Conservation (phyloP, 2,113 vertebrate species). For the Trogon surrucura region DNA sequence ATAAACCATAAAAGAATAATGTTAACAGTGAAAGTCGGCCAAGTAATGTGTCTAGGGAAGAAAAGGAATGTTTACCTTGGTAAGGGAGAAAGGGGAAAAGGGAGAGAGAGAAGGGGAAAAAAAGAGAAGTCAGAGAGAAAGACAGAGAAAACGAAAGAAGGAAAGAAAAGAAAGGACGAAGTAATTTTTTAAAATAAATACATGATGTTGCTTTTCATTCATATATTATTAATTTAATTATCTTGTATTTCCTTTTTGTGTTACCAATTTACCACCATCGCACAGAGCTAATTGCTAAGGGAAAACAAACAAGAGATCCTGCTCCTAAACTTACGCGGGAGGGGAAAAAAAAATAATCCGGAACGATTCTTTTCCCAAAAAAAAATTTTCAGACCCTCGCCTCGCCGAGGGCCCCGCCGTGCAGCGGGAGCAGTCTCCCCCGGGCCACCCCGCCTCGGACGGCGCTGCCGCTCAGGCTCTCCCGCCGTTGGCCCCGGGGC, state of each 20-base stretch:
- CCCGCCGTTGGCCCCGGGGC: too few species aligned
- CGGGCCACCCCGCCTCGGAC: accelerated
- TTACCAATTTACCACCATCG: not conserved
- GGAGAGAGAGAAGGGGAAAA: not conserved
- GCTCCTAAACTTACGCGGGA: accelerated
- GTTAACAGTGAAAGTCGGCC: conserved; percentile 31
- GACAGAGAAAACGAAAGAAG: not conserved
- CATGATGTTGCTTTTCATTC: not conserved
- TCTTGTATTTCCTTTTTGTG: not conserved
- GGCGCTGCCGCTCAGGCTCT: not conserved
- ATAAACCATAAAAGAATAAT: conserved; percentile 43
- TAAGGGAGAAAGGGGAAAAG: not conserved
- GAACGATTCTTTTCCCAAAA: not conserved
- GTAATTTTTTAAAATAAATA: not conserved
- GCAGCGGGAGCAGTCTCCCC: not conserved
- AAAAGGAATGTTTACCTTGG: conserved; percentile 41
- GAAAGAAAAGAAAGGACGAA: not conserved
- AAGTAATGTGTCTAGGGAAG: not conserved
- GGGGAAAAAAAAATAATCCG: not conserved
- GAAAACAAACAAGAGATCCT: not conserved
- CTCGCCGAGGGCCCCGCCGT: too few species aligned
- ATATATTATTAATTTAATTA: not conserved
- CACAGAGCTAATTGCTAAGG: not conserved
- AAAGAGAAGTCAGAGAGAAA: not conserved
- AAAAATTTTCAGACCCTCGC: accelerated